Evolutionary conservation across 2,888 invertebrate genomes (phyloP).

Genomic region (Meta bourneti): DNA sequence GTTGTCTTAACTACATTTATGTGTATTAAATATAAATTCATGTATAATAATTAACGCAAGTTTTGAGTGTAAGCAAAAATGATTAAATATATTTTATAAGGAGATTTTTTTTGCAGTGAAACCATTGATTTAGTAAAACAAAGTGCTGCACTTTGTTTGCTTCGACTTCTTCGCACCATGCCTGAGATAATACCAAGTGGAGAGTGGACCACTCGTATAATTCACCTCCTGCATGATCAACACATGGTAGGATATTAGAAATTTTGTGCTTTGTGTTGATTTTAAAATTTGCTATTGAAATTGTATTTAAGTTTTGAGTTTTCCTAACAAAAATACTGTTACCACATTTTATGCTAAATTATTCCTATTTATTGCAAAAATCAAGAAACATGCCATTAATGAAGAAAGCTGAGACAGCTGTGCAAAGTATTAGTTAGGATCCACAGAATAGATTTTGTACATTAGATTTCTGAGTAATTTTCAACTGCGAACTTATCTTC

Average conservation of each 20-base stretch:
- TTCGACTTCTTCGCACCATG: slow-evolving; percentile 95
- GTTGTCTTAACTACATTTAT: too few relatives aligned
- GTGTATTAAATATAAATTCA: too few relatives aligned
- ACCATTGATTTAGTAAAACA: slow-evolving; percentile 99
- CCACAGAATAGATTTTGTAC: too few relatives aligned
- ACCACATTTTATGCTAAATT: neutral
- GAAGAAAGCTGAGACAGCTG: too few relatives aligned
- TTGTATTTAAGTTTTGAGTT: neutral
- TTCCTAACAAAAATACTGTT: neutral
- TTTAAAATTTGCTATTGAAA: neutral
- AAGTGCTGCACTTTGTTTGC: slow-evolving; percentile 97
- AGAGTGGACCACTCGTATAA: slow-evolving; percentile 99
- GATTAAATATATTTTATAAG: too few relatives aligned
- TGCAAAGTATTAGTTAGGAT: too few relatives aligned
- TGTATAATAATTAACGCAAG: too few relatives aligned
- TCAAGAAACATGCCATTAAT: neutral
- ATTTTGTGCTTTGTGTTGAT: neutral
- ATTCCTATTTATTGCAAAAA: neutral
- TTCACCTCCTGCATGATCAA: slow-evolving; percentile 98
- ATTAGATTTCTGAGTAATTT: too few relatives aligned
- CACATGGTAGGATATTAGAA: slow-evolving; percentile 86
- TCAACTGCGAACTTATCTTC: too few relatives aligned
- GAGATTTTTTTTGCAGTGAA: slow-evolving; percentile 84
- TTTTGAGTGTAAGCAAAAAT: too few relatives aligned
- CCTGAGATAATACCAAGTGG: slow-evolving; percentile 98